phyloP scores from a whole-genome alignment of 2,113 vertebrate species.

The Lepus timidus region DNA sequence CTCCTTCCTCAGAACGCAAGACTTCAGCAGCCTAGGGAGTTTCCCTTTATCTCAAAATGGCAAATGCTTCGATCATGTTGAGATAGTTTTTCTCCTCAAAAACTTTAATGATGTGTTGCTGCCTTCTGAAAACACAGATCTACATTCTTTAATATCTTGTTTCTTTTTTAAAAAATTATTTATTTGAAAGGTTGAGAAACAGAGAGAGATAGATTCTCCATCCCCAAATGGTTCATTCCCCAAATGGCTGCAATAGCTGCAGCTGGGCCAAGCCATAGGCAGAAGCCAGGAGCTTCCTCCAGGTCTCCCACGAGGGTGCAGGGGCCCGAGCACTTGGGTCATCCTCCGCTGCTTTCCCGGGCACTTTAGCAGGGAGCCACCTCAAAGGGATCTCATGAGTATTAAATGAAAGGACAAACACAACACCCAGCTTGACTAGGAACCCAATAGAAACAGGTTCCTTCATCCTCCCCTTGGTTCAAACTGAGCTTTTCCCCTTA shows the following conservation, averaged over 20 bases:
- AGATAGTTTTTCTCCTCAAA: conserved; percentile 23
- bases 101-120: background rate
- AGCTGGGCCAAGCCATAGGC: too few relatives aligned
- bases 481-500: background rate
- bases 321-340: too few relatives aligned
- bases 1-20: background rate
- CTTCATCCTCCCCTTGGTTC: conserved; percentile 18
- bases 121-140: conserved; percentile 46
- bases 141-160: background rate
- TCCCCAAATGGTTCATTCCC: too few relatives aligned
- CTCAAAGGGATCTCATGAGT: background rate
- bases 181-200: too few relatives aligned
- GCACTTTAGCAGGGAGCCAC: too few relatives aligned
- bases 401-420: background rate
- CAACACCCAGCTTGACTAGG: background rate
- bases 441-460: background rate
- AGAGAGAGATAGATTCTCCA: too few relatives aligned
- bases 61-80: background rate
- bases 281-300: too few relatives aligned
- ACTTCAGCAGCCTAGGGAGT: background rate
- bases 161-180: too few relatives aligned
- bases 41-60: background rate
- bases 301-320: too few relatives aligned
- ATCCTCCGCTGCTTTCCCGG: too few relatives aligned
- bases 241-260: too few relatives aligned